phyloP scores from a whole-genome alignment of 1,140 invertebrate species.

The Drosophila kanapiae region DNA sequence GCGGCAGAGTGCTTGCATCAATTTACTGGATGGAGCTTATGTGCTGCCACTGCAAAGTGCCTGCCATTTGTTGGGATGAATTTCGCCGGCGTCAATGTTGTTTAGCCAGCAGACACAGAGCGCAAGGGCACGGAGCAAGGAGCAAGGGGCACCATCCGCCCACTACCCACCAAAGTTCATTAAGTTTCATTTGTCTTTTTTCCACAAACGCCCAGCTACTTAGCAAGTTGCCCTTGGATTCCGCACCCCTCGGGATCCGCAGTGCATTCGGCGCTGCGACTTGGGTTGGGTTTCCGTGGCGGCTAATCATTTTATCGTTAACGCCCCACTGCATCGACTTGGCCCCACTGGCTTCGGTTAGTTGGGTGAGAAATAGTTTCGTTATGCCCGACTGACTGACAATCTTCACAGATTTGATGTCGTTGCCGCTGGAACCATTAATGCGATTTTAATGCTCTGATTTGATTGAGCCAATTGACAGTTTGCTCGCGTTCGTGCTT shows the following conservation, averaged over 20 bases:
- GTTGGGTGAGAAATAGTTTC: conserved; percentile 70
- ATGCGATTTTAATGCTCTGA: conserved; percentile 74
- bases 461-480: conserved; percentile 76
- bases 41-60: conserved; percentile 57
- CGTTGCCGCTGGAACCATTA: conserved; percentile 52
- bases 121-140: background rate
- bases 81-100: conserved; percentile 57
- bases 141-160: background rate
- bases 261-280: background rate
- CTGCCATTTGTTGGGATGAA: conserved; percentile 57
- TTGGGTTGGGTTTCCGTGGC: conserved; percentile 18
- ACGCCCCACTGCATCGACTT: conserved; percentile 48
- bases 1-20: conserved; percentile 60
- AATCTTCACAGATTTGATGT: conserved; percentile 43
- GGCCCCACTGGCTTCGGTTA: conserved; percentile 23
- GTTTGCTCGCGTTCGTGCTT: conserved; percentile 40
- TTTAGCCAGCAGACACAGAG: conserved; percentile 25
- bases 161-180: conserved; percentile 50
- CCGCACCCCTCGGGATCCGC: background rate
- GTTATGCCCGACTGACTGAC: conserved; percentile 50
- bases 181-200: conserved; percentile 65
- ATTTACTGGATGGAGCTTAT: conserved; percentile 72
- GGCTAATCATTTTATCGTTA: conserved; percentile 78
- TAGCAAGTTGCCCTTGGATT: conserved; percentile 27
- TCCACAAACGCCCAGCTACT: conserved; percentile 46